Conservation (phyloP, 2,113 vertebrate genomes). For the Tetrao urogallus region DNA sequence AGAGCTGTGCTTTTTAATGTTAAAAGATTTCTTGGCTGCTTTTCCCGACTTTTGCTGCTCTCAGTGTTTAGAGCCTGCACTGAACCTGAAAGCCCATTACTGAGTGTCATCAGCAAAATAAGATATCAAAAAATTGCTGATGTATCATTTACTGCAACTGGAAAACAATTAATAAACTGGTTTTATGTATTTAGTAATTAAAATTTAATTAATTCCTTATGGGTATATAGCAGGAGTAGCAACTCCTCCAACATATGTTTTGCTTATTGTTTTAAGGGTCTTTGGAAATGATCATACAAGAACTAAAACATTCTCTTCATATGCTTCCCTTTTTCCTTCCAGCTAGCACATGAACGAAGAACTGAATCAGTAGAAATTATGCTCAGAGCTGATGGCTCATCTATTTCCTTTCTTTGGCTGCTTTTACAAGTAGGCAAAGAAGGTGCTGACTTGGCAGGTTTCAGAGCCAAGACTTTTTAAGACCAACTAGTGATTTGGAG, state of each 20-base stretch:
- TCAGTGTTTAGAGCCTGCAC: slow-evolving; percentile 12
- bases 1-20: slow-evolving; percentile 73
- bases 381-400: slow-evolving; percentile 63
- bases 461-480: slow-evolving; percentile 70
- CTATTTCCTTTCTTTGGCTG: slow-evolving; percentile 64
- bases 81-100: slow-evolving; percentile 67
- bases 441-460: slow-evolving; percentile 65
- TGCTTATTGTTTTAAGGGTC: slow-evolving; percentile 57
- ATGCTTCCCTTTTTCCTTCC: slow-evolving; percentile 20
- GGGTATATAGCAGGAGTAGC: slow-evolving; percentile 37
- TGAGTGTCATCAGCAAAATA: slow-evolving; percentile 75
- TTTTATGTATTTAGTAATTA: slow-evolving; percentile 77
- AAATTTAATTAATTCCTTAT: slow-evolving; percentile 73
- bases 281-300: slow-evolving; percentile 44
- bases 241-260: slow-evolving; percentile 34
- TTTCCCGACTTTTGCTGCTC: slow-evolving; percentile 27
- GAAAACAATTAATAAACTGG: slow-evolving; percentile 76
- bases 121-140: slow-evolving; percentile 71
- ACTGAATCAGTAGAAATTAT: slow-evolving; percentile 68
- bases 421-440: slow-evolving; percentile 62
- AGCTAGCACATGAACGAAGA: slow-evolving; percentile 67
- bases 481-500: slow-evolving; percentile 66
- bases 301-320: slow-evolving; percentile 22
- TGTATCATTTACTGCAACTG: slow-evolving; percentile 50
- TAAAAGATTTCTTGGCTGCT: slow-evolving; percentile 73